These are phyloP conservation scores for Goniozus legneri DNA, from an alignment of 1,140 invertebrate species.

Conservation along the genomic window DNA sequence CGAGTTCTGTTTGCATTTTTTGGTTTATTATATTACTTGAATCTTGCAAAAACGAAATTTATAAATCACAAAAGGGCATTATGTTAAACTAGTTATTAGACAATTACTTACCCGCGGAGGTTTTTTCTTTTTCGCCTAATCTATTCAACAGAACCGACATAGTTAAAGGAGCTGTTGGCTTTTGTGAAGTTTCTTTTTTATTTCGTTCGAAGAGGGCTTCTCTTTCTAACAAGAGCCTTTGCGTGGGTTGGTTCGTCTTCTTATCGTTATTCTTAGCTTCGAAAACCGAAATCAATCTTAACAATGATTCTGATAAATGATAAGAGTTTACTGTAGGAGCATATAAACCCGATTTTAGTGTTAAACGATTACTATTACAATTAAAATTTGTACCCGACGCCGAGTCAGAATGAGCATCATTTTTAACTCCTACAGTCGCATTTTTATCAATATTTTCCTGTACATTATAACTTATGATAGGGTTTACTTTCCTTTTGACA, in stretches of 20 bases:
- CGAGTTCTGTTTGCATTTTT: conserved; percentile 9
- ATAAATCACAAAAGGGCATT: neutral
- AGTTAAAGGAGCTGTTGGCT: conserved; percentile 68
- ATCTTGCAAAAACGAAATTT: neutral
- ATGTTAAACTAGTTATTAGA: neutral
- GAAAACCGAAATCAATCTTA: conserved; percentile 64
- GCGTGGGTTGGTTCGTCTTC: conserved; percentile 66
- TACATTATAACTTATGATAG: neutral
- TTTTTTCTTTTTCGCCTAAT: conserved; percentile 30
- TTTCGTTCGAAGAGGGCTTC: conserved; percentile 76
- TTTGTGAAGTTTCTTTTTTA: conserved; percentile 60
- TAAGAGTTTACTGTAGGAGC: conserved; percentile 39
- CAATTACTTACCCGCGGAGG: neutral
- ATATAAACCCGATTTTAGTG: conserved; percentile 34
- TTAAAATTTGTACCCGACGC: neutral
- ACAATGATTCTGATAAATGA: conserved; percentile 50
- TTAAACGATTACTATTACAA: neutral
- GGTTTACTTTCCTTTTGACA: neutral
- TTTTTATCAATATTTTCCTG: neutral
- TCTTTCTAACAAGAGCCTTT: conserved; percentile 70
- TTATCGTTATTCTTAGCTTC: conserved; percentile 55
- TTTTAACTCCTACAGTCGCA: no score
- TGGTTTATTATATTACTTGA: neutral
- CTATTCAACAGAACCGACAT: conserved; percentile 59
- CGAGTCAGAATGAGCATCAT: no score